phyloP scores from a whole-genome alignment of 1,140 invertebrate species.

The Stegodyphus mimosarum region DNA sequence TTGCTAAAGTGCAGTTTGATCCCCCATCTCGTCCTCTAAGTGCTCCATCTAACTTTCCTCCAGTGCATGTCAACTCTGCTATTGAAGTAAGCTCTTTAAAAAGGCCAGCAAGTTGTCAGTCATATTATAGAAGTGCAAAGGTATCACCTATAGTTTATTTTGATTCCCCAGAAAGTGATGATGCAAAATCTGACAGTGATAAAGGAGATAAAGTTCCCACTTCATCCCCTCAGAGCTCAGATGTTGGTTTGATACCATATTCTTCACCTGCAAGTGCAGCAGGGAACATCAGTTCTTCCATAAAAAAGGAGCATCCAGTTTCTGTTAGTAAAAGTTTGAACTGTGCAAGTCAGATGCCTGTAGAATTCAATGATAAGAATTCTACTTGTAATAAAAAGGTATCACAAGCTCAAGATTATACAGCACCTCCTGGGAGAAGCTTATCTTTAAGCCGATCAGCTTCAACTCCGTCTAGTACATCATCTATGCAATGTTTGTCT shows the following conservation, averaged over 20 bases:
- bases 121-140: constrained; percentile 53
- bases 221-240: constrained; percentile 27
- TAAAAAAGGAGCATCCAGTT: constrained; percentile 16
- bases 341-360: not conserved
- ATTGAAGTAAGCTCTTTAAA: constrained; percentile 44
- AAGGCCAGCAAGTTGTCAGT: constrained; percentile 49
- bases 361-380: too few relatives aligned
- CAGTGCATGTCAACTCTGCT: not conserved
- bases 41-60: constrained; percentile 38
- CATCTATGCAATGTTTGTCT: constrained; percentile 21
- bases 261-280: not conserved
- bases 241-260: not conserved
- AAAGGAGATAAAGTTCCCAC: constrained; percentile 25
- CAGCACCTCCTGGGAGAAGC: not conserved
- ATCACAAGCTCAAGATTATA: not conserved
- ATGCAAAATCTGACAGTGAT: constrained; percentile 39
- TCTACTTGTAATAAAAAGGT: too few relatives aligned
- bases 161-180: constrained; percentile 55
- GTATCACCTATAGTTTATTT: constrained; percentile 50
- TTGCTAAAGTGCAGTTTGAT: constrained; percentile 2
- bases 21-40: constrained; percentile 41
- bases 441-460: not conserved
- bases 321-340: not conserved
- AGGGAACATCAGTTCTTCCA: constrained; percentile 15
- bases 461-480: constrained; percentile 37